phyloP scores from a whole-genome alignment of 2,888 invertebrate species.

The Erebia epiphron region DNA sequence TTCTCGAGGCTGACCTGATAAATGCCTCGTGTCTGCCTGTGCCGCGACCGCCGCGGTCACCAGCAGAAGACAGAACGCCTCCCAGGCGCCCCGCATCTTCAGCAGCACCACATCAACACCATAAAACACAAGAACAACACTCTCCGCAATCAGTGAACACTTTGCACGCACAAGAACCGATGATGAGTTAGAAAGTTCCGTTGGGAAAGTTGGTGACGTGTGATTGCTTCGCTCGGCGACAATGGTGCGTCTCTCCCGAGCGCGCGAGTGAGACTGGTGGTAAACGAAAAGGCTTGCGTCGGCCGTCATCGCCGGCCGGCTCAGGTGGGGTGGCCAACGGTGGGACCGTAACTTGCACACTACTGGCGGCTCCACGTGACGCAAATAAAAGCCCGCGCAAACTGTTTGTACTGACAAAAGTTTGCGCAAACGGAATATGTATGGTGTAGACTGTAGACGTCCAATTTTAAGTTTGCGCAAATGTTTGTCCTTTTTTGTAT shows the following conservation, averaged over 20 bases:
- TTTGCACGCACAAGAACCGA: constrained; percentile 29
- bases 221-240: constrained; percentile 46
- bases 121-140: constrained; percentile 57
- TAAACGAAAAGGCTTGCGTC: constrained; percentile 18
- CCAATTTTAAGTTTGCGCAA: too few species aligned
- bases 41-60: constrained; percentile 61
- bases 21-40: constrained; percentile 71
- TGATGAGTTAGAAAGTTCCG: constrained; percentile 58
- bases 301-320: constrained; percentile 41
- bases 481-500: too few species aligned
- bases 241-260: constrained; percentile 44
- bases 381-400: too few species aligned
- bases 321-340: constrained; percentile 58
- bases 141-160: constrained; percentile 40
- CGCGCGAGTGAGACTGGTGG: constrained; percentile 64
- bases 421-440: too few species aligned
- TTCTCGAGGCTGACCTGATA: constrained; percentile 63
- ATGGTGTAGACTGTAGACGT: too few species aligned
- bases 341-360: not conserved
- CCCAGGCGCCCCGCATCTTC: constrained; percentile 76
- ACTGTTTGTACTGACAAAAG: too few species aligned
- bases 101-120: constrained; percentile 76
- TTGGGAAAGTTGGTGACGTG: constrained; percentile 76
- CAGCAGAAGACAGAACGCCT: constrained; percentile 72
- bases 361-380: too few species aligned